Percentiles rank a stretch among this genome's conserved stretches.
phyloP scores from a whole-genome alignment of 2,888 invertebrate genomes.

The Yponomeuta plumbellus region DNA sequence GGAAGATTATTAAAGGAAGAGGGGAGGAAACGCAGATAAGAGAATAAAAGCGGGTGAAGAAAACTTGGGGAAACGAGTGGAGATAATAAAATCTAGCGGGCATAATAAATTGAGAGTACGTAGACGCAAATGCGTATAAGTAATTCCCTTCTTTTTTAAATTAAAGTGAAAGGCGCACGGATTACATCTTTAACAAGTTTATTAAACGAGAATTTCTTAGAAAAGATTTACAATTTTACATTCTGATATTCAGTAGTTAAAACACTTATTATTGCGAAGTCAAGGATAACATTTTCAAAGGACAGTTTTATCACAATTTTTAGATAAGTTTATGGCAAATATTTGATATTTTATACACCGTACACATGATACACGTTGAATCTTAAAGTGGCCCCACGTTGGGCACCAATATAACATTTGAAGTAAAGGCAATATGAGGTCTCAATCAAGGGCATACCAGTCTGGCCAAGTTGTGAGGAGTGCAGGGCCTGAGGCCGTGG shows the following conservation, averaged over 20 bases:
- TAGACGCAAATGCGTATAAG: slow-evolving; percentile 11
- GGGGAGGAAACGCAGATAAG: slow-evolving; percentile 58
- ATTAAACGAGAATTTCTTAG: slow-evolving; percentile 10
- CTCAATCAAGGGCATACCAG: slow-evolving; percentile 51
- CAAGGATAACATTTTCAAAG: background rate
- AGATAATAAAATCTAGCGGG: slow-evolving; percentile 25
- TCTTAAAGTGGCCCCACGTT: background rate
- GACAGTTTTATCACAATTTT: slow-evolving; percentile 6
- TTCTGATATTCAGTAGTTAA: background rate
- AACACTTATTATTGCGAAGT: background rate
- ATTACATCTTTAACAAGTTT: slow-evolving; percentile 3
- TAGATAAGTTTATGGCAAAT: background rate
- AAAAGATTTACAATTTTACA: slow-evolving; percentile 1
- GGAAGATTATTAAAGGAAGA: slow-evolving; percentile 58
- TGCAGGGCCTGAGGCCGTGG: slow-evolving; percentile 57
- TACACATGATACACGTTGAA: background rate
- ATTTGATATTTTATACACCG: background rate
- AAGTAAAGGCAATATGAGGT: background rate
- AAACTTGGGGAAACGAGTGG: slow-evolving; percentile 45
- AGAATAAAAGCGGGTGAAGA: slow-evolving; percentile 56
- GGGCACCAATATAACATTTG: background rate
- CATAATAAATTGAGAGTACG: slow-evolving; percentile 14
- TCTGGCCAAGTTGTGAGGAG: slow-evolving; percentile 59
- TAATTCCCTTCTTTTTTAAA: background rate
- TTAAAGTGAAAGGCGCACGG: slow-evolving; percentile 6